Evolutionary conservation across 2,113 vertebrate genomes (phyloP).

Genomic region (Leptocoma aspasia): DNA sequence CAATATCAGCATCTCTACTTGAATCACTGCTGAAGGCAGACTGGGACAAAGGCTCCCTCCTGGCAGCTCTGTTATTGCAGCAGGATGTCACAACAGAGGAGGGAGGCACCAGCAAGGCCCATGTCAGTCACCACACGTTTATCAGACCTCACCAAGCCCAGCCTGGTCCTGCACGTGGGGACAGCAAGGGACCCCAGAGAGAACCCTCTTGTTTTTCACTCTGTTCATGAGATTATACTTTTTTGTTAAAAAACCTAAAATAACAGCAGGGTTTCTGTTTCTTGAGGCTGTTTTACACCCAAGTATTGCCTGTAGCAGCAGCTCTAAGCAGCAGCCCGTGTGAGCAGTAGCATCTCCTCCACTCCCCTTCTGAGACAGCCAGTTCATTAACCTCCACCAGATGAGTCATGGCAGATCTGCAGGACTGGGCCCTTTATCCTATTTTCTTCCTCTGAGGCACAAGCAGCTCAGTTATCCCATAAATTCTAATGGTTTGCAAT

Average conservation of each 20-base stretch:
- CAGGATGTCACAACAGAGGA: background rate
- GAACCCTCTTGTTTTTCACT: background rate
- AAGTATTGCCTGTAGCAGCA: background rate
- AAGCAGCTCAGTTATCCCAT: background rate
- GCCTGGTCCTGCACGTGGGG: fast-evolving
- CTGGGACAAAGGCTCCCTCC: background rate
- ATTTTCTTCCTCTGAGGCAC: background rate
- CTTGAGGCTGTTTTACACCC: background rate
- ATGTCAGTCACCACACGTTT: background rate
- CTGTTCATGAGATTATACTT: background rate
- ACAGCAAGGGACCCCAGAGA: background rate
- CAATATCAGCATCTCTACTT: background rate
- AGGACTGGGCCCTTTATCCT: background rate
- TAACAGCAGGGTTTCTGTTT: background rate
- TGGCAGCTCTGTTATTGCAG: background rate
- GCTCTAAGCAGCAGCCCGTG: background rate
- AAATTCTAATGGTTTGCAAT: background rate
- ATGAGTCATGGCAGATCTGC: background rate
- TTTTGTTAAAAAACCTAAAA: background rate
- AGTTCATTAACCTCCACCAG: background rate
- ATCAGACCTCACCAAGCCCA: background rate
- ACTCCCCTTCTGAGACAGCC: background rate
- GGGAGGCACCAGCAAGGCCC: background rate
- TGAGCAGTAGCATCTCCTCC: background rate
- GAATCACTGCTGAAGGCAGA: background rate